Conservation (phyloP, 1,140 invertebrate genomes). For the Prorops nasuta region DNA sequence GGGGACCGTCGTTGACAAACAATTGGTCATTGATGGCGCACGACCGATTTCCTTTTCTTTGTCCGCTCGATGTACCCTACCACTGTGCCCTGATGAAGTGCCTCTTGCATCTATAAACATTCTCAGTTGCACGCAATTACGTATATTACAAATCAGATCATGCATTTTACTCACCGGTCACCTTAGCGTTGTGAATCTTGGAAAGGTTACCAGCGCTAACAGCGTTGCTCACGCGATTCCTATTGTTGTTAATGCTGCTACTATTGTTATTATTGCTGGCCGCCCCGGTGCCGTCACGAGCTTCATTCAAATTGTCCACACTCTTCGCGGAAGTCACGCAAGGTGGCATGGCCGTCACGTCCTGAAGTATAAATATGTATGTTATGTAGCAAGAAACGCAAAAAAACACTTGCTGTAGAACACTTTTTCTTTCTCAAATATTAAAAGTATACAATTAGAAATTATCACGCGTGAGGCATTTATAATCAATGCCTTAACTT, state of each 20-base stretch:
- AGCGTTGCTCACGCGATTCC: constrained; percentile 38
- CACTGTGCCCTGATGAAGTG: constrained; percentile 45
- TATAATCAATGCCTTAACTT: no score
- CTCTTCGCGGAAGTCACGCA: constrained; percentile 47
- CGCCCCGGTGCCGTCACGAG: constrained; percentile 26
- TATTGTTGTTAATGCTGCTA: constrained; percentile 34
- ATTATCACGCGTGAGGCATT: no score
- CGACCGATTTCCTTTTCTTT: constrained; percentile 43
- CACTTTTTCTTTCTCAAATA: no score
- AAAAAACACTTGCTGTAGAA: constrained; percentile 12
- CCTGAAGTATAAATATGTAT: constrained; percentile 24
- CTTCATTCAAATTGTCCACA: constrained; percentile 45
- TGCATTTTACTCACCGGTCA: constrained; percentile 31
- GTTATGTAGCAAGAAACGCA: background rate
- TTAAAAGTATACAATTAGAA: no score
- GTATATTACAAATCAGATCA: background rate
- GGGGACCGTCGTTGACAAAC: constrained; percentile 67
- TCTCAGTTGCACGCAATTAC: no score
- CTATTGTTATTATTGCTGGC: constrained; percentile 16
- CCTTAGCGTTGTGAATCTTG: constrained; percentile 39
- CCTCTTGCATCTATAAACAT: no score
- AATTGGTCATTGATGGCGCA: constrained; percentile 58
- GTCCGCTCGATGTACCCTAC: constrained; percentile 33
- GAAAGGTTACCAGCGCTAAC: constrained; percentile 44
- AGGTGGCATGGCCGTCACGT: constrained; percentile 36